Percentiles rank a stretch among this genome's conserved stretches.
These are phyloP conservation scores for Apodemia zela DNA, from an alignment of 2,888 invertebrate genomes.

Conservation along the genomic window DNA sequence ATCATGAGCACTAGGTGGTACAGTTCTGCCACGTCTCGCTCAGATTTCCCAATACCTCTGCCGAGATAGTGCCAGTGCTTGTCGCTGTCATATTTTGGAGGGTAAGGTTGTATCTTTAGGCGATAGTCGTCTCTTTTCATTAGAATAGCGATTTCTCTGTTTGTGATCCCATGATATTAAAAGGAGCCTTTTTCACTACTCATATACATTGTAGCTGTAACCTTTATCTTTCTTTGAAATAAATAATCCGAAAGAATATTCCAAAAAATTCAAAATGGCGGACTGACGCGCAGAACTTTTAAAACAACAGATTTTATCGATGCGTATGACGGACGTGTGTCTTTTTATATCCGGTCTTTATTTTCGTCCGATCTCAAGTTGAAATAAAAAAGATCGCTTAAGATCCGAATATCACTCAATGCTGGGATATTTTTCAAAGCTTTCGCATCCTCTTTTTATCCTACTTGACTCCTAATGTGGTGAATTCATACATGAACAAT, in stretches of 20 bases:
- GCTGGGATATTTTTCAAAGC: conserved; percentile 70
- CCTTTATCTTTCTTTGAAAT: neutral
- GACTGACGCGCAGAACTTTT: conserved; percentile 20
- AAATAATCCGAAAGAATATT: conserved; percentile 21
- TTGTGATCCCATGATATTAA: no score
- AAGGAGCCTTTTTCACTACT: no score
- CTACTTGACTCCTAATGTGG: conserved; percentile 85
- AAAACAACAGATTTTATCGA: conserved; percentile 31
- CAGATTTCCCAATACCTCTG: no score
- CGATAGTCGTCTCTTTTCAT: no score
- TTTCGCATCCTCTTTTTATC: conserved; percentile 77
- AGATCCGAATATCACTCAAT: conserved; percentile 64
- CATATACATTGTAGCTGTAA: no score
- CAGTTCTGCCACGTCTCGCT: no score
- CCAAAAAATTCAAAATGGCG: conserved; percentile 9
- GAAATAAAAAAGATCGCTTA: conserved; percentile 45
- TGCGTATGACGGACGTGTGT: conserved; percentile 31
- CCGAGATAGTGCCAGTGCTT: no score
- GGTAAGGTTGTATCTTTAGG: no score
- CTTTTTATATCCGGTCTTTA: conserved; percentile 34
- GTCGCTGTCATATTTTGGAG: no score
- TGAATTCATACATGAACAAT: conserved; percentile 87
- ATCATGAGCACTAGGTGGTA: no score
- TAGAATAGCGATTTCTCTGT: no score
- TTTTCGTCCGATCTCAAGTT: conserved; percentile 27